Conservation (phyloP, 2,113 vertebrate species). For the Alligator mississippiensis region DNA sequence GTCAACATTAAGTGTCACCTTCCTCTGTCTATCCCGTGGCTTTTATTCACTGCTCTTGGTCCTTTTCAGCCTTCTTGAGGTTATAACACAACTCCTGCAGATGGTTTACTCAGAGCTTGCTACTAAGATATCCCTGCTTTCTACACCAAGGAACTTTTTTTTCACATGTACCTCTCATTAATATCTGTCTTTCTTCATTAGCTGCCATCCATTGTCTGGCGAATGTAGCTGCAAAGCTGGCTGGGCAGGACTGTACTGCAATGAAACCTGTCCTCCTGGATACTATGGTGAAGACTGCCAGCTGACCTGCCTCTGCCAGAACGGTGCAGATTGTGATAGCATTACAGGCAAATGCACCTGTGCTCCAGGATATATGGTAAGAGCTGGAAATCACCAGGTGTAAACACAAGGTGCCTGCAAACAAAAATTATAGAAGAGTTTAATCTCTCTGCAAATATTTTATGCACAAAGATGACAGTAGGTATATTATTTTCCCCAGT, state of each 20-base stretch:
- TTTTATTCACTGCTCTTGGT: not conserved
- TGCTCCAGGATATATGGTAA: slow-evolving; percentile 93
- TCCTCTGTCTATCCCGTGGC: not conserved
- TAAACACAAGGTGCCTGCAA: not conserved
- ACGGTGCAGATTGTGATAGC: slow-evolving; percentile 92
- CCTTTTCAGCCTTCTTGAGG: not conserved
- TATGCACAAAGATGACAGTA: not conserved
- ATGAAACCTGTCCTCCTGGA: slow-evolving; percentile 91
- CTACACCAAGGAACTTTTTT: not conserved
- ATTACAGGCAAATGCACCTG: slow-evolving; percentile 90
- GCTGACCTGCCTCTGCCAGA: slow-evolving; percentile 89
- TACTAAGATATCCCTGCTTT: not conserved
- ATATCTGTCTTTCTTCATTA: slow-evolving; percentile 53
- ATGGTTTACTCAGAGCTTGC: fast-evolving
- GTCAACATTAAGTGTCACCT: not conserved
- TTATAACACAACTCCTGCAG: not conserved
- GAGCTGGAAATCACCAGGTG: not conserved
- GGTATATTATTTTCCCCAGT: fast-evolving
- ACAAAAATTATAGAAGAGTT: not conserved
- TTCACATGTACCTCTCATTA: not conserved
- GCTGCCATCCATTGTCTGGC: slow-evolving; percentile 96
- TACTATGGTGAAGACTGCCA: slow-evolving; percentile 90
- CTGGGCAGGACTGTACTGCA: slow-evolving; percentile 95
- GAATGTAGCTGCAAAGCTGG: slow-evolving; percentile 93
- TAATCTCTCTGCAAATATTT: not conserved